Evolutionary conservation across 2,113 vertebrate species (phyloP), one percentile per base, ranked within the genome.

Genomic region (Gymnogyps californianus): DNA sequence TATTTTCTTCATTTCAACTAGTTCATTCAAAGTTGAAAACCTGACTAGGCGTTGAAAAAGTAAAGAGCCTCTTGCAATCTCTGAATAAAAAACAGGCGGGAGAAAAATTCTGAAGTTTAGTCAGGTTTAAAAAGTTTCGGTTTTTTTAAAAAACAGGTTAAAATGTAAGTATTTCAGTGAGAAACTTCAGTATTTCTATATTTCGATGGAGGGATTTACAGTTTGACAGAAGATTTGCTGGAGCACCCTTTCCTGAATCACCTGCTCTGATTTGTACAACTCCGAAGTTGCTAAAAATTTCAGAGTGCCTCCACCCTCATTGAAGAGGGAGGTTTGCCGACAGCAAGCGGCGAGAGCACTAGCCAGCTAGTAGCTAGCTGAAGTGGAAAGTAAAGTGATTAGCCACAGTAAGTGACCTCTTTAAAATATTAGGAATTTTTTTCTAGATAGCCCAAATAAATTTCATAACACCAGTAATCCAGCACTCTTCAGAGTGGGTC

Each of bases 1-100:
- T 44, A 42, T 87, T 91, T 95, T 82, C 86, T 95, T 93, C 49
- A 62, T 76, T 76, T 94, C 31, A 9, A 47, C 61, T 76, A 65
- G 38, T 65, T 91, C 38, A 92, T 76, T 96, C 80, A 57, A 96
- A 96, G 65, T 24, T 89, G 77, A 97, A 92, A 95, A 82, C 40
- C 40, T 31, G 6, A 51, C 7, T 69, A 91, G 80, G 87, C 95
- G 52, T 1, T 76, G 40, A 21, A 70, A 79, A 74, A n/a, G 25
- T 17, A 65, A 84, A 84, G 26, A 84, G 49, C 16, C 29, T 87
- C 70, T 94, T 82, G 25, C 40, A 96, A 66, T 38, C 22, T 51
- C 77, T 24, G 58, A 91, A 69, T 82, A 87, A 97, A 79, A 81
- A 66, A 65, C 22, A 93, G 84, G 87, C 89, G 49, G 55, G 24